Conservation (phyloP, 2,797 vertebrate species). For the Lithobates pipiens region DNA sequence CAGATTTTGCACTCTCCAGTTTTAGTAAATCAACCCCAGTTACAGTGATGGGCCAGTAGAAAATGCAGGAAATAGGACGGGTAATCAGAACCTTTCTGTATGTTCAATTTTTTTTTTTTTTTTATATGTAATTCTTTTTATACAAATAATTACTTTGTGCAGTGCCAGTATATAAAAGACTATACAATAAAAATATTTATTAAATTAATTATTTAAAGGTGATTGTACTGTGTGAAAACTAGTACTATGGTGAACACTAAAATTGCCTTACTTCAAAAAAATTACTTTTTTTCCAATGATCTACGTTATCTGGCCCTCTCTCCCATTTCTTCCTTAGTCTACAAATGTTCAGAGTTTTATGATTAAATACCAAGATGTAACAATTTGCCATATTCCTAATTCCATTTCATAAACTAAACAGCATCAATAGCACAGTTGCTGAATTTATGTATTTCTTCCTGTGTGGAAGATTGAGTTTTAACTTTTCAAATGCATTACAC, state of each 20-base stretch:
- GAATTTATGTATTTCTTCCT: conserved; percentile 42
- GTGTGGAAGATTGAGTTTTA: conserved; percentile 25
- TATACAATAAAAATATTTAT: no score
- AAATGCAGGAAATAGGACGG: no score
- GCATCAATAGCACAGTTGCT: neutral
- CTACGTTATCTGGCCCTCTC: neutral
- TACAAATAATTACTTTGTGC: no score
- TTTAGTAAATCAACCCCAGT: no score
- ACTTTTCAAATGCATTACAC: conserved; percentile 41
- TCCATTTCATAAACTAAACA: neutral
- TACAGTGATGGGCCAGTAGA: no score
- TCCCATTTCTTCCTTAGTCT: neutral
- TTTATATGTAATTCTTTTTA: no score
- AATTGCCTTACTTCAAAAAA: neutral
- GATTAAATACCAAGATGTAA: neutral
- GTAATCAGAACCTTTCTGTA: no score
- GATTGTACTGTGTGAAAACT: no score
- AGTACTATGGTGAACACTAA: neutral
- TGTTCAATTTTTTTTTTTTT: no score
- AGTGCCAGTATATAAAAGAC: no score
- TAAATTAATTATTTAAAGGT: no score
- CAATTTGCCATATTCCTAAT: conserved; percentile 4
- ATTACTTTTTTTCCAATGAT: neutral
- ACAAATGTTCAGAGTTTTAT: conserved; percentile 10
- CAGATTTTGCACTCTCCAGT: no score